Evolutionary conservation across 2,888 invertebrate species (phyloP).

Genomic region (Odontothrips loti): DNA sequence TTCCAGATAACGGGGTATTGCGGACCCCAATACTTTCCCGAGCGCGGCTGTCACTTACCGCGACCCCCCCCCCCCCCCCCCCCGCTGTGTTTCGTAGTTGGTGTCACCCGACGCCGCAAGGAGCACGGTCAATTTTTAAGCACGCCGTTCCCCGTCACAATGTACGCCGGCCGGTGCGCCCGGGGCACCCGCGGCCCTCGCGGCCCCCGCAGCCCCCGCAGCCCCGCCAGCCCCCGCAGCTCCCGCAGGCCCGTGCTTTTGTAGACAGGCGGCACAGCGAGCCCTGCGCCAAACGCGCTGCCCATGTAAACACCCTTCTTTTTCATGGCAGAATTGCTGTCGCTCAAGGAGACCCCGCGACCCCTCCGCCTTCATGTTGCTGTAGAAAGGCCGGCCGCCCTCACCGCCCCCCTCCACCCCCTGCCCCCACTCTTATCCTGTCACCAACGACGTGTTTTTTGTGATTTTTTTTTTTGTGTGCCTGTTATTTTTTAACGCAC

Average conservation of each 20-base stretch:
- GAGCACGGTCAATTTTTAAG: not conserved
- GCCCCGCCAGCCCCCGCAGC: not conserved
- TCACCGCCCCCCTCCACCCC: no score
- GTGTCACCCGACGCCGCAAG: not conserved
- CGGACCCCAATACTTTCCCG: no score
- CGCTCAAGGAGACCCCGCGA: not conserved
- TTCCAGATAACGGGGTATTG: no score
- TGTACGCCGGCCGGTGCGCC: not conserved
- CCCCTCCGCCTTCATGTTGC: not conserved
- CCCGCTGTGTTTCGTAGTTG: not conserved
- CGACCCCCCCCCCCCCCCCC: no score
- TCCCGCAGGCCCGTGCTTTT: not conserved
- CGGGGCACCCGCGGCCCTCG: not conserved
- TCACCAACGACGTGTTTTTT: no score
- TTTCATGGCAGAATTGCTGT: not conserved
- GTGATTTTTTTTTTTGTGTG: no score
- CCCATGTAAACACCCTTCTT: conserved; percentile 8
- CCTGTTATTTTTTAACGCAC: no score
- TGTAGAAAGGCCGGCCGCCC: no score
- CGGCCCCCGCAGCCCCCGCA: not conserved
- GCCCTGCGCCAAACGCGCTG: not conserved
- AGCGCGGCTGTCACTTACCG: no score
- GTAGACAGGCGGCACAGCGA: no score
- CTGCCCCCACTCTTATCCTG: no score
- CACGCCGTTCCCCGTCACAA: not conserved